Evolutionary conservation across 2,888 invertebrate species (phyloP).

Genomic region (Melanostoma scalare): DNA sequence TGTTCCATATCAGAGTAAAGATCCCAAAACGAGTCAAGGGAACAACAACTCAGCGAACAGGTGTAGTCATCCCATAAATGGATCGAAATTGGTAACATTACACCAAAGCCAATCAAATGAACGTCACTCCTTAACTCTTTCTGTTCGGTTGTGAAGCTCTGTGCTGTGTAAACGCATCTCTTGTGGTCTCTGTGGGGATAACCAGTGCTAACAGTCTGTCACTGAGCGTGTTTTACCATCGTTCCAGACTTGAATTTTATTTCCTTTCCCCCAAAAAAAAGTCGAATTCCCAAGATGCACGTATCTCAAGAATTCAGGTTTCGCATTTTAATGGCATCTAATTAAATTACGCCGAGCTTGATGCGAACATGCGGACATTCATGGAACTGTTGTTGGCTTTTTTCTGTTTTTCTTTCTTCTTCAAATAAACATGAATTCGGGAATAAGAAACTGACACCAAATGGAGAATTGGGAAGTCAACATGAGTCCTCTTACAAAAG

Average conservation of each 20-base stretch:
- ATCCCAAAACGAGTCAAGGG: conserved; percentile 3
- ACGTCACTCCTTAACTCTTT: conserved; percentile 56
- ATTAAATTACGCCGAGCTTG: conserved; percentile 68
- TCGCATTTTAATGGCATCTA: conserved; percentile 73
- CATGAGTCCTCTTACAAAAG: conserved; percentile 25
- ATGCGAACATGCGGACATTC: conserved; percentile 35
- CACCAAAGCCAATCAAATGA: conserved; percentile 73
- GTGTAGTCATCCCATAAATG: conserved; percentile 70
- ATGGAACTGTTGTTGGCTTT: conserved; percentile 31
- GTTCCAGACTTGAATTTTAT: conserved; percentile 24
- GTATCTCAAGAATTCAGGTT: conserved; percentile 64
- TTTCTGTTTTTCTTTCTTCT: conserved; percentile 7
- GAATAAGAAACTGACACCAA: conserved; percentile 58
- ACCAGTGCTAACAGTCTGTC: conserved; percentile 56
- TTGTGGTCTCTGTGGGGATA: conserved; percentile 27
- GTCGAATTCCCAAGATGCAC: conserved; percentile 11
- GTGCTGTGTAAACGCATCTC: background rate
- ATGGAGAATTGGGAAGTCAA: conserved; percentile 57
- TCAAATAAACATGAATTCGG: conserved; percentile 11
- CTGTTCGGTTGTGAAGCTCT: background rate
- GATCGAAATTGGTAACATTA: conserved; percentile 69
- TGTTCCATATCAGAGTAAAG: conserved; percentile 7
- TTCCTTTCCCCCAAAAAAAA: background rate
- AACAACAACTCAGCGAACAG: conserved; percentile 46
- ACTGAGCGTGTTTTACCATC: conserved; percentile 45